Base-by-base conservation (phyloP, 2,113 vertebrate species). In the Odontesthes bonariensis region DNA sequence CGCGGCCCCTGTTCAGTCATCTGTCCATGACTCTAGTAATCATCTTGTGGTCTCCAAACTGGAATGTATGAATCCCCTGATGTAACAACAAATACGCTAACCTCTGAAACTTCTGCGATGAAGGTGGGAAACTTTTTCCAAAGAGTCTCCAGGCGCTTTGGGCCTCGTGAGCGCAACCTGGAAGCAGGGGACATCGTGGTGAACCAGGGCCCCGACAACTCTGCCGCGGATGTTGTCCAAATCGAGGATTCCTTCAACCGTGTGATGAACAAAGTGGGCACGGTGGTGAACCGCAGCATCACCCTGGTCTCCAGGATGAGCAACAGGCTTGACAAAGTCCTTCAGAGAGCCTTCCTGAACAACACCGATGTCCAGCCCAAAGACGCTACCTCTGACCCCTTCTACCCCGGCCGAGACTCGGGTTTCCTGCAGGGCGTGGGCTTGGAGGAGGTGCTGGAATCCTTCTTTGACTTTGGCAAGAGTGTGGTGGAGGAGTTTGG, bases 81-180 rank as follows among this genome's bases (percentile, higher is more conserved):
- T 5, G 7, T 47, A 17, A 47, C 4, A 5, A 47, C 3, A 49
- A 47, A 73, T 40, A 32, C 0, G 22, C 9, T 17, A 1, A 53
- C 31, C 17, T 58, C 8, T 12, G 32, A 17, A 3, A 17, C 11
- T 27, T 68, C 19, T 55, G 19, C 42, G 14, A 31, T 73, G 32
- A 69, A 98, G 96, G 93, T 96, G 55, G 92, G 94, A 85, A 92
- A 92, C 67, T 94, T 96, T 82, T 95, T 97, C 82, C 90, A 79
- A 71, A 94, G 92, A 69, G 92, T 97, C 53, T 95, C 95, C 81
- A 84, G 84, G 7, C 86, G 92, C 56, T 93, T 96, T 16, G 92
- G 93, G 49, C 84, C 91, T 44, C 89, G 66, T 38, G 92, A 84
- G 54, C 62, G 76, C 8, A 19, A 74, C 20, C 32, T 87, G 59